phyloP scores from a whole-genome alignment of 1,140 invertebrate species.

The Temnothorax longispinosus region DNA sequence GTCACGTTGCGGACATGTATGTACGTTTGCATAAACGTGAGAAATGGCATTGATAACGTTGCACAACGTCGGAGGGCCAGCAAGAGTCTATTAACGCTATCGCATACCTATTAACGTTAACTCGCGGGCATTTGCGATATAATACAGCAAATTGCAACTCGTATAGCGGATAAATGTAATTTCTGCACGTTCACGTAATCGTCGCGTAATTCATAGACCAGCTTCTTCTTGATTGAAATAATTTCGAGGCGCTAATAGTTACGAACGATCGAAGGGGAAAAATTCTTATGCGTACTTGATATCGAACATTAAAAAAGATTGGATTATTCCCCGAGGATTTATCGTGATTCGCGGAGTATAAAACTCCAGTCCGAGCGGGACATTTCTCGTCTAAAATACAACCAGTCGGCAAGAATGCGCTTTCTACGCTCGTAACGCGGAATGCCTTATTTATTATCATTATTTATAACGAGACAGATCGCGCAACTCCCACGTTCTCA shows the following conservation, averaged over 20 bases:
- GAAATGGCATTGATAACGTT: constrained; percentile 31
- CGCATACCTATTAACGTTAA: constrained; percentile 1
- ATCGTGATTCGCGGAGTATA: background rate
- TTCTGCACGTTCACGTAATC: background rate
- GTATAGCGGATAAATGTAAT: background rate
- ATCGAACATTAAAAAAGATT: background rate
- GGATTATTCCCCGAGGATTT: background rate
- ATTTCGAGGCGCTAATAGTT: background rate
- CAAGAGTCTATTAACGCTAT: constrained; percentile 15
- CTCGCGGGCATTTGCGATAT: background rate
- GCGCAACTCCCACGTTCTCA: background rate
- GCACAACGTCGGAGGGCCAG: constrained; percentile 2
- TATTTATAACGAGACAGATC: background rate
- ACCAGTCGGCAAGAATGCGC: background rate
- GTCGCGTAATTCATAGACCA: background rate
- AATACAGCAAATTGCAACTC: background rate
- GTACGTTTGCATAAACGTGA: constrained; percentile 28
- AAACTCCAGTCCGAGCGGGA: background rate
- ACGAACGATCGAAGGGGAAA: background rate
- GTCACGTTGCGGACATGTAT: background rate
- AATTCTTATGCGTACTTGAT: background rate
- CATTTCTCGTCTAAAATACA: background rate
- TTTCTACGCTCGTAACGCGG: background rate
- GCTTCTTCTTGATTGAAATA: constrained; percentile 1
- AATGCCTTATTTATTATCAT: constrained; percentile 24